Evolutionary conservation across 1,140 invertebrate genomes (phyloP), one percentile per base, ranked within the genome.

Genomic region (Micrasema minimum): DNA sequence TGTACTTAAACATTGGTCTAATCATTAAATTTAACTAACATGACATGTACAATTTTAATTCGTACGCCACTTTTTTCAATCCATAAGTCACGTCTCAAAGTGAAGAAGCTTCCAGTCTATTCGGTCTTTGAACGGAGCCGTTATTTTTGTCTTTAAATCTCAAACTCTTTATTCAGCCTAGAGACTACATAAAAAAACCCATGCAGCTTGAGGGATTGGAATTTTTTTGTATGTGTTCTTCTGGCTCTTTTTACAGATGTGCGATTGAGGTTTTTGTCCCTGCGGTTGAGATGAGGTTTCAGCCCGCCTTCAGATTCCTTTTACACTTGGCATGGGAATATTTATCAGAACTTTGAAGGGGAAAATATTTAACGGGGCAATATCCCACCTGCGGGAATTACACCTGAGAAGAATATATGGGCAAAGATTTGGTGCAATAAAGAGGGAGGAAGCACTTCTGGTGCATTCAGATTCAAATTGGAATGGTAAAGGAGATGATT

Each of bases 271-370:
- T 4, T 4, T 31, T 31, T 7, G 26, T 31, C 7, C 26, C 7
- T 31, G 26, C 6, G 22, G 22, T 46, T 20, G 0, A 23, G 59
- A 26, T 64, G 41, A 22, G 59, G 59, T 64, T 64, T 64, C 66
- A 57, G 65, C 43, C 59, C 37, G 38, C 66, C 62, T 69, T 74
- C 72, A 74, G 72, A 74, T 74, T 74, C 72, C 72, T 74, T 66
- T 66, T 62, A 62, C 62, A 71, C 69, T 68, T 43, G 53, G 57
- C 68, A 43, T 46, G 46, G 65, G 72, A 74, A 74, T 74, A 74
- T 69, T 74, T 74, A 74, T 71, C 72, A 70, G 65, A 68, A 72
- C 57, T 69, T 45, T 45, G 72, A 71, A 71, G 69, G 72, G 68
- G 72, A 65, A 74, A 71, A 74, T 74, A 74, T 71, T 59, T 59